Percentiles rank a stretch among this genome's conserved stretches.
Evolutionary conservation across 2,797 vertebrate genomes (phyloP).

Genomic region (Rhinoraja longicauda): DNA sequence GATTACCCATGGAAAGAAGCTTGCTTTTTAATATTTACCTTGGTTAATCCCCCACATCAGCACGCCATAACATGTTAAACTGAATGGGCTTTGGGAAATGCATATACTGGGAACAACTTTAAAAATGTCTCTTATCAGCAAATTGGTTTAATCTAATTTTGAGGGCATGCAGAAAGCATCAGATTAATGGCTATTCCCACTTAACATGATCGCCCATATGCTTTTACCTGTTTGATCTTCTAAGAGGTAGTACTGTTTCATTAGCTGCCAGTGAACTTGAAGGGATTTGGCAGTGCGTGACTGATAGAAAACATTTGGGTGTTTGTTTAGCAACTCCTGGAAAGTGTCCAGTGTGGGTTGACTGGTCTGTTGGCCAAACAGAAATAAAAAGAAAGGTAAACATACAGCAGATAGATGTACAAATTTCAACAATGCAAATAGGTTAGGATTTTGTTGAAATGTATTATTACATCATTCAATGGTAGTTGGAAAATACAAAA

Average conservation of each 20-base stretch:
- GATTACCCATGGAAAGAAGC: background rate
- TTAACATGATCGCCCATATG: background rate
- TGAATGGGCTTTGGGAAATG: no score
- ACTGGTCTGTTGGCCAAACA: constrained; percentile 62
- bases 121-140: background rate
- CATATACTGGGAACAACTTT: background rate
- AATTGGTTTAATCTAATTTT: background rate
- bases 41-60: background rate
- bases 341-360: constrained; percentile 87
- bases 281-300: constrained; percentile 83
- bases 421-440: background rate
- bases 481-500: background rate
- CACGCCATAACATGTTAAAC: background rate
- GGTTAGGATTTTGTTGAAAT: background rate
- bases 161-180: background rate
- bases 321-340: constrained; percentile 83
- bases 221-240: constrained; percentile 86
- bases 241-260: constrained; percentile 91
- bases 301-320: constrained; percentile 81
- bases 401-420: background rate
- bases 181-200: background rate
- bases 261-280: constrained; percentile 91
- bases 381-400: constrained; percentile 4
- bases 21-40: background rate
- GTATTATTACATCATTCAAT: background rate